A percentile compares a stretch with the other conserved stretches of the same genome.
phyloP scores from a whole-genome alignment of 92 coral and sea anemone genomes.

The Palythoa grandiflora region DNA sequence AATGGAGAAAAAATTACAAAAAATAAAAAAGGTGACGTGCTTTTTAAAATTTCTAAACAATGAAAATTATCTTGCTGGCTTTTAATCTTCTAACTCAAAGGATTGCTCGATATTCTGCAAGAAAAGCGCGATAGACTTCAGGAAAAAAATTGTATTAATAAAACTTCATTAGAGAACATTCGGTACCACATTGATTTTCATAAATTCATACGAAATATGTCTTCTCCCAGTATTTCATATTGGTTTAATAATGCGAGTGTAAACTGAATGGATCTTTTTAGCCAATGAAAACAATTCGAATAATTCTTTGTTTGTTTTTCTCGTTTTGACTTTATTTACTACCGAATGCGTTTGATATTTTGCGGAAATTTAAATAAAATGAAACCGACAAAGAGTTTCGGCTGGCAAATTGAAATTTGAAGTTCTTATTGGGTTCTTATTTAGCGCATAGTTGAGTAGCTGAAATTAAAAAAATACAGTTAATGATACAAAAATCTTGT shows the following conservation, averaged over 20 bases:
- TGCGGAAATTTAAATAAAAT: neutral
- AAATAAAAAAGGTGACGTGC: neutral
- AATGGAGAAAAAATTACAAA: neutral
- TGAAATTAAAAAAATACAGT: neutral
- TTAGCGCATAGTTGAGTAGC: too few relatives aligned
- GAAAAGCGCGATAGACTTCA: neutral
- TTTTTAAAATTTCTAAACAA: neutral
- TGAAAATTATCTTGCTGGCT: neutral
- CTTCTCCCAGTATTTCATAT: neutral
- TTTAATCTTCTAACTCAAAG: neutral
- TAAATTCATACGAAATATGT: neutral
- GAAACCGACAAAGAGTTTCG: neutral
- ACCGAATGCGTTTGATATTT: neutral
- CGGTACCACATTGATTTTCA: neutral
- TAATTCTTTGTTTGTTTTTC: neutral
- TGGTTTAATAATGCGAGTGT: neutral
- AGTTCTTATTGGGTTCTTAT: neutral
- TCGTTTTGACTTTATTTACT: neutral
- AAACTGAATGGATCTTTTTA: neutral
- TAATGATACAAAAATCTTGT: too few relatives aligned
- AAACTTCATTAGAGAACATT: neutral
- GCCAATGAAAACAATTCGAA: neutral
- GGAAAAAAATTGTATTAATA: neutral
- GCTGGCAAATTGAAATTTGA: neutral
- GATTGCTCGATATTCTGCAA: neutral